Evolutionary conservation across 2,113 vertebrate species (phyloP), one percentile per base, ranked within the genome.

Genomic region (Noctilio leporinus): DNA sequence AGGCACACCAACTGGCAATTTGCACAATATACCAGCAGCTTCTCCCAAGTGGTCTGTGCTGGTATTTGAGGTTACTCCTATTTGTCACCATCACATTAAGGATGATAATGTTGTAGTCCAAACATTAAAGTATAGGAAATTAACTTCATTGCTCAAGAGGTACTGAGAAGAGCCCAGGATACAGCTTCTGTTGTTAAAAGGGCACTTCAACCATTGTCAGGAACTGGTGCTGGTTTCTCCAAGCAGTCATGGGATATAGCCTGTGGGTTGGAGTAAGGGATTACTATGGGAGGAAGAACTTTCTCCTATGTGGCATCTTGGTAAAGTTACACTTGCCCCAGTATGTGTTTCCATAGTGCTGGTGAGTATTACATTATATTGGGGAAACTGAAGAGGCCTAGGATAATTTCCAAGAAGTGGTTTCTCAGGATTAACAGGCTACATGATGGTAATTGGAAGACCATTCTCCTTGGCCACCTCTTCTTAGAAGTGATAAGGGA

Each of bases 31-130:
- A 76, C 24, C 24, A 75, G 75, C 11, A 77, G 57, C 45, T 65
- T 92, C 53, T 72, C 40, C 45, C 51, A 76, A 96, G 78, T 47
- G 65, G 64, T 64, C 28, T 77, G 10, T 59, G 57, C 47, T 69
- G 75, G 35, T 80, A 59, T 90, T 69, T 92, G 51, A 73, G 55
- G 17, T 73, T 76, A 67, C 33, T 89, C 11, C 47, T 81, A 67
- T 72, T 89, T 95, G 84, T 57, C 65, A 51, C 22, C 28, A 93
- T 94, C 43, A 73, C 77, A 94, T 86, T 72, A 93, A 93, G 80
- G 70, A 82, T 35, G 86, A 59, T 69, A 80, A 93, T 65, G 49
- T 67, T 20, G 89, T 40, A 87, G 7, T 92, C 20, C 16, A 84
- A 94, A 78, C 38, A 70, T 65, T 49, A 83, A 91, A 75, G 9